These are phyloP conservation scores for Characodon lateralis DNA, from an alignment of 2,797 vertebrate species.

Conservation along the genomic window DNA sequence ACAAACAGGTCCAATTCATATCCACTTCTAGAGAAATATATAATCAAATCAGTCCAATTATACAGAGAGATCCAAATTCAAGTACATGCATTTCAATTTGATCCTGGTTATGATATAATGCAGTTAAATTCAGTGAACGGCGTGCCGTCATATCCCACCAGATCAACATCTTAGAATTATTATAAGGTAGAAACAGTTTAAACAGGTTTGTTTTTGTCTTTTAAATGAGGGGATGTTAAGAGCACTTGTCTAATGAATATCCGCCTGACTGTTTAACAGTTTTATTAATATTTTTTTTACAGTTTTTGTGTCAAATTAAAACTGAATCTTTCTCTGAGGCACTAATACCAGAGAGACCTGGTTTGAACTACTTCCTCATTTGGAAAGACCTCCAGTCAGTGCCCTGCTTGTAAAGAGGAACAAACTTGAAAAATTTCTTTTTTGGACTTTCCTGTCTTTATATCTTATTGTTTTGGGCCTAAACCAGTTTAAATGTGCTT, in stretches of 20 bases:
- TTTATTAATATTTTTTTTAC: slow-evolving; percentile 16
- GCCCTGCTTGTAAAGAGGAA: slow-evolving; percentile 39
- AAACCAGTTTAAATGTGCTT: not conserved
- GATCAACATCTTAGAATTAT: not conserved
- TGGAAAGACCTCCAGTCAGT: slow-evolving; percentile 56
- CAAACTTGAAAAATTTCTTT: slow-evolving; percentile 26
- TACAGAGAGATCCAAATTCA: too few relatives aligned
- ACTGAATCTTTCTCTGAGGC: slow-evolving; percentile 26
- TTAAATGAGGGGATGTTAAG: not conserved
- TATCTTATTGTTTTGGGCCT: not conserved
- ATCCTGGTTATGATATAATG: too few relatives aligned
- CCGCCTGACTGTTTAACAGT: slow-evolving; percentile 1
- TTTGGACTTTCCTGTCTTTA: not conserved
- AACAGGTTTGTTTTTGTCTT: not conserved
- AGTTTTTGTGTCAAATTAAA: slow-evolving; percentile 34
- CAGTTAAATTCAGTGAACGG: too few relatives aligned
- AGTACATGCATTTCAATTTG: too few relatives aligned
- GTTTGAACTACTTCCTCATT: slow-evolving; percentile 60
- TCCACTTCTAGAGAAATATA: too few relatives aligned
- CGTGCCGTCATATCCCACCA: too few relatives aligned
- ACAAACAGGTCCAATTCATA: too few relatives aligned
- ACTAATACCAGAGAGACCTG: slow-evolving; percentile 45
- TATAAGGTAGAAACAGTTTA: not conserved
- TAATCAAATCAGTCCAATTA: too few relatives aligned
- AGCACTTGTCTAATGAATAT: not conserved